Evolutionary conservation across 2,888 invertebrate species (phyloP).

Genomic region (Spisula subtruncata): DNA sequence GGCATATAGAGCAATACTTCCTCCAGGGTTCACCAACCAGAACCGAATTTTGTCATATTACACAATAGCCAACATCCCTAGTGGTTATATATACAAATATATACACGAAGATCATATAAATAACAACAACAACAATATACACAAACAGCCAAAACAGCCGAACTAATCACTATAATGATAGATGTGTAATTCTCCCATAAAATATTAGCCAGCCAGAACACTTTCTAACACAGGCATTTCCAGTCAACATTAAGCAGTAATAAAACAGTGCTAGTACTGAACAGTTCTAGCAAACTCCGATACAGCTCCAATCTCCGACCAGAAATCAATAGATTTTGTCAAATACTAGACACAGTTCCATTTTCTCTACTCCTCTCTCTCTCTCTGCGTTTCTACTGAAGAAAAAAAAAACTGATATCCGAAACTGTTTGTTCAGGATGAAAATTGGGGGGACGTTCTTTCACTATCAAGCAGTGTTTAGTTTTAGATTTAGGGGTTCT

Average conservation of each 20-base stretch:
- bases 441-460: neutral
- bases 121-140: neutral
- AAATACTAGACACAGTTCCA: conserved; percentile 41
- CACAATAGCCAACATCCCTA: neutral
- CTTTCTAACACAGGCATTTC: conserved; percentile 29
- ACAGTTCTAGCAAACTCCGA: neutral
- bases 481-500: neutral
- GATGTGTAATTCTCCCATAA: neutral
- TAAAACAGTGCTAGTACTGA: conserved; percentile 23
- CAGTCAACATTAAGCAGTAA: conserved; percentile 15
- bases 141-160: neutral
- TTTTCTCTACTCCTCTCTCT: neutral
- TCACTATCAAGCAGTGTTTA: neutral
- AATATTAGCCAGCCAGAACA: neutral
- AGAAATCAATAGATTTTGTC: conserved; percentile 51
- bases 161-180: neutral
- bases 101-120: neutral
- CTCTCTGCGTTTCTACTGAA: conserved; percentile 6
- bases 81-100: neutral
- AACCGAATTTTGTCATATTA: neutral
- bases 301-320: conserved; percentile 9
- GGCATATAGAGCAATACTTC: neutral
- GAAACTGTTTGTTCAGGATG: conserved; percentile 1
- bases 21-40: neutral
- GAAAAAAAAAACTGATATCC: conserved; percentile 15